Evolutionary conservation across 2,113 vertebrate genomes (phyloP), one percentile per base, ranked within the genome.

Genomic region (Hippocampus abdominalis): DNA sequence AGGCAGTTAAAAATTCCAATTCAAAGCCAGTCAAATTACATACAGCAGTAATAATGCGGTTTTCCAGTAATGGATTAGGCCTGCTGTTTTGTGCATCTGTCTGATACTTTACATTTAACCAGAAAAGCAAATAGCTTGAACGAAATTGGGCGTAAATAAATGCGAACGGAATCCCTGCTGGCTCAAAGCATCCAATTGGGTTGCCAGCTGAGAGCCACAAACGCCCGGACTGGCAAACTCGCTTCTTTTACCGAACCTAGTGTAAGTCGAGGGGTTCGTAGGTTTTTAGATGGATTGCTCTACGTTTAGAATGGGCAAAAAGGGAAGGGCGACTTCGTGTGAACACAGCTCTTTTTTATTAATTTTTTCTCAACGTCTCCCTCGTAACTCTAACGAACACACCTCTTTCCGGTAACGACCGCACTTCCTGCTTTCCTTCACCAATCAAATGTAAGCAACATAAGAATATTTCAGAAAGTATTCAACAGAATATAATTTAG

Each of bases 201-300:
- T 76, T 84, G 80, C 68, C 66, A 71, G 69, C 74, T 29, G 53
- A 54, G 51, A 72, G 77, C 44, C 39, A 57, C 6, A 54, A 21
- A 29, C 51, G 42, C 23, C 25, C 27, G 36, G 10, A 29, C 27
- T 44, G 48, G 25, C 53, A 46, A 46, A 64, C 3, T 20, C 4
- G 4, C 71, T 53, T 11, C 40, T 32, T 72, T 57, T 15, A 29
- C 12, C 21, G 27, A 61, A 63, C 27, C 54, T 13, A 32, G 27
- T n/a, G n/a, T n/a, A n/a, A n/a, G n/a, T n/a, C n/a, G n/a, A n/a
- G n/a, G n/a, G n/a, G n/a, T n/a, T n/a, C n/a, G n/a, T n/a, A n/a
- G n/a, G n/a, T n/a, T n/a, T n/a, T n/a, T n/a, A n/a, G n/a, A n/a
- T n/a, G n/a, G n/a, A n/a, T n/a, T n/a, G n/a, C n/a, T n/a, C n/a